Evolutionary conservation across 1,140 invertebrate genomes (phyloP).

Genomic region (Solen grandis): DNA sequence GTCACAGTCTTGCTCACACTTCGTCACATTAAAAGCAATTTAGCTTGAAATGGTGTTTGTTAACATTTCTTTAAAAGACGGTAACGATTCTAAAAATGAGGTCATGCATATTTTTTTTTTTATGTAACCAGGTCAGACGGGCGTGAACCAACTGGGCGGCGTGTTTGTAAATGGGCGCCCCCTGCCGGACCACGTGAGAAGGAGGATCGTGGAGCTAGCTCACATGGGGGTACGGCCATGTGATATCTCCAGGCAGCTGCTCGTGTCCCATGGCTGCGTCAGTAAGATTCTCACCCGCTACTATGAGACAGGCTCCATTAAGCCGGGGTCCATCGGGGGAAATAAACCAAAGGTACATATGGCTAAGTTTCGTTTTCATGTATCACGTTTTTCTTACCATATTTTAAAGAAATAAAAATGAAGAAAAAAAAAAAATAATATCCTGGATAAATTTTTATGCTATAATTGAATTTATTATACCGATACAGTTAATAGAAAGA

Average conservation of each 20-base stretch:
- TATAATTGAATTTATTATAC: not conserved
- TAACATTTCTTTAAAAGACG: too few relatives aligned
- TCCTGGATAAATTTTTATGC: not conserved
- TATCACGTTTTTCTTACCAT: not conserved
- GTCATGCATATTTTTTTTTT: too few relatives aligned
- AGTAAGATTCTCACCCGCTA: constrained; percentile 97
- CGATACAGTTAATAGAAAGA: too few relatives aligned
- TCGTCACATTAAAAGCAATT: too few relatives aligned
- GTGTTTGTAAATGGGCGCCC: constrained; percentile 98
- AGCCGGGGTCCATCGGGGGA: constrained; percentile 98
- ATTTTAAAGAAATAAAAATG: not conserved
- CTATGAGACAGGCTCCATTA: constrained; percentile 97
- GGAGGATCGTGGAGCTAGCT: constrained; percentile 96
- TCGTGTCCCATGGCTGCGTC: constrained; percentile 97
- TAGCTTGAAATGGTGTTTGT: too few relatives aligned
- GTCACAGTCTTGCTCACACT: too few relatives aligned
- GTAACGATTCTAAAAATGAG: too few relatives aligned
- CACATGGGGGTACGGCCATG: constrained; percentile 96
- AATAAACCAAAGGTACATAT: constrained; percentile 97
- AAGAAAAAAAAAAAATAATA: not conserved
- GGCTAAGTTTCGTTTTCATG: too few relatives aligned
- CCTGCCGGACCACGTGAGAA: constrained; percentile 95
- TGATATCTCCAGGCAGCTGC: constrained; percentile 96
- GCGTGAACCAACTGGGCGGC: constrained; percentile 98
- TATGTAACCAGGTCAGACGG: constrained; percentile 81